phyloP scores from a whole-genome alignment of 2,888 invertebrate genomes.

The Shargacucullia verbasci region DNA sequence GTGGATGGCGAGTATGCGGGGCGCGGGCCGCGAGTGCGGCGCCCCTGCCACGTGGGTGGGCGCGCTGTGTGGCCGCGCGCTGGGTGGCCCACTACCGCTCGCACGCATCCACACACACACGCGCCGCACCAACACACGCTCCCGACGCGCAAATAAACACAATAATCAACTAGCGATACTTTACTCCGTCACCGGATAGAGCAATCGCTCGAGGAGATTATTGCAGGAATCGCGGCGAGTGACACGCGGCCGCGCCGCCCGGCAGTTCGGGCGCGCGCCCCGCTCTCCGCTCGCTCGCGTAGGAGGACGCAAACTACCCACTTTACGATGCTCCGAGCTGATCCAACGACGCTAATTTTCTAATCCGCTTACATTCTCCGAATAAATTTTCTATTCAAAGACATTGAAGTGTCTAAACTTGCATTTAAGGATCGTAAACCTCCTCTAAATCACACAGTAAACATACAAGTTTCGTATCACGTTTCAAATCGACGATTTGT shows the following conservation, averaged over 20 bases:
- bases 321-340: conserved; percentile 61
- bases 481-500: conserved; percentile 49
- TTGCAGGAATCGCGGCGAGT: conserved; percentile 77
- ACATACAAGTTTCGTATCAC: conserved; percentile 48
- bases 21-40: conserved; percentile 79
- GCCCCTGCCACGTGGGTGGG: conserved; percentile 87
- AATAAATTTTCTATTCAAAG: conserved; percentile 60
- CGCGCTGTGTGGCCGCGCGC: conserved; percentile 87
- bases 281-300: conserved; percentile 34
- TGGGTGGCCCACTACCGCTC: conserved; percentile 85
- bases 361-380: conserved; percentile 70
- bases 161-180: conserved; percentile 88
- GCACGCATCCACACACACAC: conserved; percentile 80
- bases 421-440: conserved; percentile 54
- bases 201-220: conserved; percentile 83
- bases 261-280: conserved; percentile 21
- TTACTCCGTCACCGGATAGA: conserved; percentile 88
- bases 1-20: conserved; percentile 56
- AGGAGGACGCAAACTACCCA: conserved; percentile 63
- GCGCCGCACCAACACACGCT: conserved; percentile 78
- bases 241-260: conserved; percentile 73
- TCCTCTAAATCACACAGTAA: conserved; percentile 45
- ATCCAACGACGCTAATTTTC: conserved; percentile 70
- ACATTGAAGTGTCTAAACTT: conserved; percentile 51
- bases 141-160: conserved; percentile 86